These are phyloP conservation scores for Gasterosteus aculeatus DNA, from an alignment of 2,113 vertebrate genomes.

Conservation along the genomic window DNA sequence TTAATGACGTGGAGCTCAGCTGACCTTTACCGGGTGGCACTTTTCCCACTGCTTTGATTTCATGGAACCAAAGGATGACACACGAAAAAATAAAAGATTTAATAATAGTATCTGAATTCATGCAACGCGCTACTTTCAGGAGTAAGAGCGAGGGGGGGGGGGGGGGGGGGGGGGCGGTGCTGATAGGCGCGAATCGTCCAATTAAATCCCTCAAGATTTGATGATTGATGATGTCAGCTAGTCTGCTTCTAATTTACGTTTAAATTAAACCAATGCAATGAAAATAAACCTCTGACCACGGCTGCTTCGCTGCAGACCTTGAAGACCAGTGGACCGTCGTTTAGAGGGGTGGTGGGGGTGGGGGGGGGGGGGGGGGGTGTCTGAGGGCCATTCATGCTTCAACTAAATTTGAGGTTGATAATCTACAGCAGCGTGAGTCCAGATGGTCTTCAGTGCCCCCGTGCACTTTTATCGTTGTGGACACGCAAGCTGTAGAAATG, in stretches of 20 bases:
- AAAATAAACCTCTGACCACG: conserved; percentile 63
- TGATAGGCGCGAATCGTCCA: conserved; percentile 62
- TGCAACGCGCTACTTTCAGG: conserved; percentile 1
- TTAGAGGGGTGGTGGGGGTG: too few relatives aligned
- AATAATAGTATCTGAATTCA: neutral
- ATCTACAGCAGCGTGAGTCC: conserved; percentile 12
- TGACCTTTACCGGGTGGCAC: conserved; percentile 45
- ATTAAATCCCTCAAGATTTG: conserved; percentile 66
- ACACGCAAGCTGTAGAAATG: neutral
- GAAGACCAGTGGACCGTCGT: conserved; percentile 41
- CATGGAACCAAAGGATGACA: conserved; percentile 26
- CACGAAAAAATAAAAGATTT: neutral
- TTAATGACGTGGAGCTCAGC: conserved; percentile 29
- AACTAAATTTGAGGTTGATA: conserved; percentile 42
- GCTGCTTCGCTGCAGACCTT: conserved; percentile 41
- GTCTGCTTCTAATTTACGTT: conserved; percentile 82
- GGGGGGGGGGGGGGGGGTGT: conserved; percentile 10
- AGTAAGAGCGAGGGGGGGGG: neutral
- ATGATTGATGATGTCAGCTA: conserved; percentile 83
- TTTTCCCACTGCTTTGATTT: conserved; percentile 46
- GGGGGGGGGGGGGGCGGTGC: neutral
- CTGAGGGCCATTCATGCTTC: neutral
- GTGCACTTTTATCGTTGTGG: neutral
- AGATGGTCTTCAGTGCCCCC: neutral
- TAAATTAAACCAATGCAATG: conserved; percentile 65